Percentiles rank a stretch among this genome's conserved stretches.
These are phyloP conservation scores for Coleophora deauratella DNA, from an alignment of 2,888 invertebrate species.

Conservation along the genomic window DNA sequence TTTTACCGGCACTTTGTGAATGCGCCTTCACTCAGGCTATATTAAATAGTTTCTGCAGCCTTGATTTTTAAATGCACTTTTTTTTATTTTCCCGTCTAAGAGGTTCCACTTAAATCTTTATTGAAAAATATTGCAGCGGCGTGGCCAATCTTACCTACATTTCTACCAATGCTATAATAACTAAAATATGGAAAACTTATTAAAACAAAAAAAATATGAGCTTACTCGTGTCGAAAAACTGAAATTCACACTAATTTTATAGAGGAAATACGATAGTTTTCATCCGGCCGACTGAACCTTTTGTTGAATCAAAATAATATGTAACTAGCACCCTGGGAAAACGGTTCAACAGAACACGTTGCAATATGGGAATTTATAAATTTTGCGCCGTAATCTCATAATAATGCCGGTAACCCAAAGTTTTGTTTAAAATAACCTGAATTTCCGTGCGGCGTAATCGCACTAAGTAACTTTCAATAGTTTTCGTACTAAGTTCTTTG, in stretches of 20 bases:
- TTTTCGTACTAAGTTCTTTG: slow-evolving; percentile 47
- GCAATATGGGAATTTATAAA: slow-evolving; percentile 43
- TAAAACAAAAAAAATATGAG: no score
- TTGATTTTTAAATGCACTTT: slow-evolving; percentile 39
- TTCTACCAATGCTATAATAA: no score
- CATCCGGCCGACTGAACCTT: slow-evolving; percentile 18
- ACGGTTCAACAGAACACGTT: slow-evolving; percentile 33
- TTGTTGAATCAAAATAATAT: slow-evolving; percentile 57
- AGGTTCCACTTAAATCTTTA: slow-evolving; percentile 27
- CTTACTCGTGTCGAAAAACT: slow-evolving; percentile 3
- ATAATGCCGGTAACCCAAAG: slow-evolving; percentile 33
- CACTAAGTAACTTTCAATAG: slow-evolving; percentile 61
- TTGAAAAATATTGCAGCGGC: slow-evolving; percentile 19
- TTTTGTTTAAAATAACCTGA: slow-evolving; percentile 34
- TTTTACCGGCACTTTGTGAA: slow-evolving; percentile 55
- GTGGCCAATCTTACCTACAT: no score
- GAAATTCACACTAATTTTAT: background rate
- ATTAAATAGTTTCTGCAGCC: slow-evolving; percentile 68
- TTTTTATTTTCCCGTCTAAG: slow-evolving; percentile 35
- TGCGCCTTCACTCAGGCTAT: slow-evolving; percentile 44
- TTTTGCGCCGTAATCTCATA: slow-evolving; percentile 54
- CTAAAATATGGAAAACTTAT: no score
- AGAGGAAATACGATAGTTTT: slow-evolving; percentile 22
- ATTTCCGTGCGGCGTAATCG: slow-evolving; percentile 36
- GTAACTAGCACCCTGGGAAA: slow-evolving; percentile 26